Evolutionary conservation across 2,888 invertebrate species (phyloP).

Genomic region (Thecocarcelia acutangulata): DNA sequence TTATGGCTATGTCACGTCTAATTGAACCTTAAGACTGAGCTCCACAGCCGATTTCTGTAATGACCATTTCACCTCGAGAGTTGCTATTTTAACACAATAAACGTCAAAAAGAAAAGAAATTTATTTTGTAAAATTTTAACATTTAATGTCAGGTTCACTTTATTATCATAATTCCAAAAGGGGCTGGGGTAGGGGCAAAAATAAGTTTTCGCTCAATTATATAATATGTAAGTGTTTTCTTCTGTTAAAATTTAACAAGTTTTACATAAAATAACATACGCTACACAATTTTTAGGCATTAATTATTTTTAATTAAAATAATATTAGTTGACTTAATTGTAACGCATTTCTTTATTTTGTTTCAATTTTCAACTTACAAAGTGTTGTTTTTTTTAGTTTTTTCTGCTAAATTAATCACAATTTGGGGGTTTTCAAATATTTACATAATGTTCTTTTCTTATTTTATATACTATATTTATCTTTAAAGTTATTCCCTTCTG

Average conservation of each 20-base stretch:
- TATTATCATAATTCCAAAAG: conserved; percentile 62
- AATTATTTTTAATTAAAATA: conserved; percentile 57
- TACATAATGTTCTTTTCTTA: conserved; percentile 32
- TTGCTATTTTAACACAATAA: too few relatives aligned
- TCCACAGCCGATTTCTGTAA: too few relatives aligned
- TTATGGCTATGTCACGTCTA: too few relatives aligned
- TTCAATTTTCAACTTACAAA: conserved; percentile 37
- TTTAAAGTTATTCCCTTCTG: background rate
- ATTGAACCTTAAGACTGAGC: too few relatives aligned
- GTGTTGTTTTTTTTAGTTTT: conserved; percentile 1
- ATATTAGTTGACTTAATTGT: conserved; percentile 40
- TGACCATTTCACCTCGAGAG: too few relatives aligned
- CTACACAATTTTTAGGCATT: conserved; percentile 53
- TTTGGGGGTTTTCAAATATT: conserved; percentile 50
- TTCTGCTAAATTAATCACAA: conserved; percentile 58
- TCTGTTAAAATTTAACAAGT: conserved; percentile 44
- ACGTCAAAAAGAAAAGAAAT: too few relatives aligned
- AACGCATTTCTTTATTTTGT: conserved; percentile 45
- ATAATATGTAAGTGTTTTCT: too few relatives aligned
- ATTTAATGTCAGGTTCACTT: conserved; percentile 66
- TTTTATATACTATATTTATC: conserved; percentile 6
- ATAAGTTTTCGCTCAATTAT: conserved; percentile 39
- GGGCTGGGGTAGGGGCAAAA: conserved; percentile 35
- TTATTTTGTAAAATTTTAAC: conserved; percentile 32
- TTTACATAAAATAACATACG: conserved; percentile 55